These are phyloP conservation scores for Volucella zonaria DNA, from an alignment of 2,888 invertebrate species.

Conservation along the genomic window DNA sequence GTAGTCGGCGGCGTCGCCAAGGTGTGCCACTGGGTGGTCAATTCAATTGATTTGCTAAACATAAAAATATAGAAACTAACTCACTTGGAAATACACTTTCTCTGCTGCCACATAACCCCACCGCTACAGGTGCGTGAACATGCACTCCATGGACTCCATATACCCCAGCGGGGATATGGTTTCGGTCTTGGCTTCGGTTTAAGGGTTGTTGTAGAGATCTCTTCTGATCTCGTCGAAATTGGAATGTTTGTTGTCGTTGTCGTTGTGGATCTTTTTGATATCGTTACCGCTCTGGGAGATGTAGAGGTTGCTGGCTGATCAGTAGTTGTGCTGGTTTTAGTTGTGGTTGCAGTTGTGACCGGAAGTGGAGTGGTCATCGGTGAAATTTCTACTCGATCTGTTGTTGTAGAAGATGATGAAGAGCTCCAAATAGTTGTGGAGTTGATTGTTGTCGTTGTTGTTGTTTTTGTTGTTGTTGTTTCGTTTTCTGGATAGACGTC, in stretches of 20 bases:
- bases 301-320: conserved; percentile 5
- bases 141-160: conserved; percentile 90
- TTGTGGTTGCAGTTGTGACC: conserved; percentile 48
- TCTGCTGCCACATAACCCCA: conserved; percentile 85
- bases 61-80: conserved; percentile 54
- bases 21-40: conserved; percentile 64
- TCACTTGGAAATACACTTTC: conserved; percentile 81
- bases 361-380: conserved; percentile 39
- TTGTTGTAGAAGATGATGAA: conserved; percentile 30
- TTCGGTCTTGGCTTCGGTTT: conserved; percentile 76
- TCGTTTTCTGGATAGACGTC: conserved; percentile 80
- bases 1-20: not conserved
- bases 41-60: conserved; percentile 31
- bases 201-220: conserved; percentile 73
- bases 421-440: conserved; percentile 22
- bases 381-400: conserved; percentile 42
- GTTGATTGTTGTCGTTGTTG: conserved; percentile 73
- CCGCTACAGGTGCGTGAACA: conserved; percentile 94
- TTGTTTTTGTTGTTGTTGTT: conserved; percentile 74
- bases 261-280: conserved; percentile 51
- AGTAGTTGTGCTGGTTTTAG: conserved; percentile 18
- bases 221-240: conserved; percentile 23
- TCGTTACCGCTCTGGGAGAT: conserved; percentile 10
- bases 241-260: conserved; percentile 57
- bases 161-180: conserved; percentile 87